Conservation (phyloP, 2,113 vertebrate species). For the Nyctereutes procyonoides region DNA sequence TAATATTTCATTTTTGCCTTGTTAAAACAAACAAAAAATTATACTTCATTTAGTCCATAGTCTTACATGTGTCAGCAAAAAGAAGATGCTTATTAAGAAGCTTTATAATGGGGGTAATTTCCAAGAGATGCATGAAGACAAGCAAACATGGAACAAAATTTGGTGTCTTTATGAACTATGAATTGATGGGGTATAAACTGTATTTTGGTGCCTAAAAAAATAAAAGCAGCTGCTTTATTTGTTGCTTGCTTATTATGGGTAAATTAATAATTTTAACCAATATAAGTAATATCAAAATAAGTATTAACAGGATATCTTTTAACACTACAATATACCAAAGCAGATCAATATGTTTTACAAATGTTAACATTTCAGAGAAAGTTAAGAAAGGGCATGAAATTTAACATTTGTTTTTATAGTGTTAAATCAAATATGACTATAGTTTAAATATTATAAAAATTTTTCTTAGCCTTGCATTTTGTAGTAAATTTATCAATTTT, state of each 20-base stretch:
- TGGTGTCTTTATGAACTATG: background rate
- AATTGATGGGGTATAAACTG: background rate
- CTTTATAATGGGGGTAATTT: background rate
- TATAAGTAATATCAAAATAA: background rate
- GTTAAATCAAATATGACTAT: background rate
- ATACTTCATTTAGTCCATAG: background rate
- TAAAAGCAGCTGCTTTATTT: background rate
- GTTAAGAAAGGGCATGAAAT: background rate
- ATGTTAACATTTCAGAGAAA: background rate
- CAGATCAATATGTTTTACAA: background rate
- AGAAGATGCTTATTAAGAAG: background rate
- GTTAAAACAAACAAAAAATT: background rate
- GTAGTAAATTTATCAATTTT: background rate
- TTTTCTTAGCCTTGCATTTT: background rate
- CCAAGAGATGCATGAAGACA: background rate
- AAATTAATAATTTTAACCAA: background rate
- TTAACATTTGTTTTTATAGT: background rate
- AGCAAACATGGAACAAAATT: background rate
- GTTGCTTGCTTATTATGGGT: background rate
- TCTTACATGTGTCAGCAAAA: background rate
- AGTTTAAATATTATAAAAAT: background rate
- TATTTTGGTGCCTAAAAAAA: background rate
- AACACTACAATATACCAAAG: background rate
- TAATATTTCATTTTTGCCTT: slow-evolving; percentile 1
- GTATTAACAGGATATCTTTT: background rate